These are phyloP conservation scores for Macaca nemestrina DNA, from an alignment of 2,113 vertebrate genomes.

Conservation along the genomic window DNA sequence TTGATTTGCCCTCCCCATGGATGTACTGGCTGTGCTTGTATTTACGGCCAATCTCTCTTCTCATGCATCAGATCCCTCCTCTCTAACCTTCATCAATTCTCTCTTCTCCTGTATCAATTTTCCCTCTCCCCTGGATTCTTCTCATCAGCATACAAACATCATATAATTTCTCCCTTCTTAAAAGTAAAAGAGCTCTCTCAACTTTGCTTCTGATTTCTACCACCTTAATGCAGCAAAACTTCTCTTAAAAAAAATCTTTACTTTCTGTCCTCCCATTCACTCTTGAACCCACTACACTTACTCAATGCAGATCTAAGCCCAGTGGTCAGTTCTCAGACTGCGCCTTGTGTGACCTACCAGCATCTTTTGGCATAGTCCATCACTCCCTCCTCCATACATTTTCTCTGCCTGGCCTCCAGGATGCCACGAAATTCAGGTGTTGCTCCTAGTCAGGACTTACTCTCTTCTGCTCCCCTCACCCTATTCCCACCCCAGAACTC, in stretches of 20 bases:
- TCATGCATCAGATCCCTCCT: neutral
- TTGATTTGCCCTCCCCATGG: neutral
- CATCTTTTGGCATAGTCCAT: neutral
- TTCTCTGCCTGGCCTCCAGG: neutral
- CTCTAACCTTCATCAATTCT: neutral
- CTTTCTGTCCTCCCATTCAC: neutral
- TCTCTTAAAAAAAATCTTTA: neutral
- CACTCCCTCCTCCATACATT: neutral
- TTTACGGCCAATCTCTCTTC: neutral
- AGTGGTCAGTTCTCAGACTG: neutral
- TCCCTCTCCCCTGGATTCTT: neutral
- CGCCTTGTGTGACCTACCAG: neutral
- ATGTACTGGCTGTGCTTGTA: neutral
- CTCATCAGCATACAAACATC: neutral
- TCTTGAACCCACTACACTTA: neutral
- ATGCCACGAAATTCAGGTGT: neutral
- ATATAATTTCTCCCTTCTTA: neutral
- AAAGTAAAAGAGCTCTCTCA: neutral
- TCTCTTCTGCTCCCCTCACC: neutral
- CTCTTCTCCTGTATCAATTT: neutral
- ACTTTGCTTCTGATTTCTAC: neutral
- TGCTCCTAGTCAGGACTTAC: neutral
- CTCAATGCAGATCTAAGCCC: neutral
- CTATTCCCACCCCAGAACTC: neutral
- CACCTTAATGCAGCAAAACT: neutral